phyloP scores from a whole-genome alignment of 2,113 vertebrate genomes.

The Euleptes europaea region DNA sequence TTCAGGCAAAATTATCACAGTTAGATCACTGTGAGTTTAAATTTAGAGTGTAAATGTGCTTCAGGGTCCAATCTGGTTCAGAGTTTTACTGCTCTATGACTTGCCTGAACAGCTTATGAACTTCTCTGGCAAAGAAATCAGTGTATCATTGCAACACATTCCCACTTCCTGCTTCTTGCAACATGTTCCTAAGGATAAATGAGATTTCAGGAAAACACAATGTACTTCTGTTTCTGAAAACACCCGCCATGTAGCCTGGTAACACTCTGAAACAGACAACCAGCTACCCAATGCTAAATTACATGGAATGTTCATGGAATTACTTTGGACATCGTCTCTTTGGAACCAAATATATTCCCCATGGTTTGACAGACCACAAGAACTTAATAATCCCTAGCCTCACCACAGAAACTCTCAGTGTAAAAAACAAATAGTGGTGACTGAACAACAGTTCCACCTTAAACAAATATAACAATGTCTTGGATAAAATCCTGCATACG shows the following conservation, averaged over 20 bases:
- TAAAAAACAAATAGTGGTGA: not conserved
- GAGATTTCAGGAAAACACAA: not conserved
- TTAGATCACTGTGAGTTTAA: not conserved
- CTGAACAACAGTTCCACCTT: not conserved
- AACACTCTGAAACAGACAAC: conserved; percentile 51
- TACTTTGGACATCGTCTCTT: conserved; percentile 23
- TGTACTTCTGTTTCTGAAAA: conserved; percentile 42
- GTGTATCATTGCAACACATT: conserved; percentile 21
- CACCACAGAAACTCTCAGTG: not conserved
- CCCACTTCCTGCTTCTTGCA: conserved; percentile 36
- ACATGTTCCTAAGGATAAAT: not conserved
- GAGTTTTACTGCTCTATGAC: not conserved
- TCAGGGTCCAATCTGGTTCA: not conserved
- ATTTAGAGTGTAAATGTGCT: not conserved
- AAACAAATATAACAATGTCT: not conserved
- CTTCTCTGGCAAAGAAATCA: conserved; percentile 31
- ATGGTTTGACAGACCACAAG: conserved; percentile 4
- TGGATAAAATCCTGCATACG: not conserved
- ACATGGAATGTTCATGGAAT: conserved; percentile 38
- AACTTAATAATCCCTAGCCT: conserved; percentile 16
- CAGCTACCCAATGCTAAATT: conserved; percentile 49
- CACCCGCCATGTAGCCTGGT: conserved; percentile 30
- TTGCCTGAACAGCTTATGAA: conserved; percentile 12
- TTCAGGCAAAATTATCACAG: not conserved
- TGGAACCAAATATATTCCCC: conserved; percentile 25